A percentile compares a stretch with the other conserved stretches of the same genome.
Evolutionary conservation across 2,113 vertebrate genomes (phyloP).

Genomic region (Microcebus murinus): DNA sequence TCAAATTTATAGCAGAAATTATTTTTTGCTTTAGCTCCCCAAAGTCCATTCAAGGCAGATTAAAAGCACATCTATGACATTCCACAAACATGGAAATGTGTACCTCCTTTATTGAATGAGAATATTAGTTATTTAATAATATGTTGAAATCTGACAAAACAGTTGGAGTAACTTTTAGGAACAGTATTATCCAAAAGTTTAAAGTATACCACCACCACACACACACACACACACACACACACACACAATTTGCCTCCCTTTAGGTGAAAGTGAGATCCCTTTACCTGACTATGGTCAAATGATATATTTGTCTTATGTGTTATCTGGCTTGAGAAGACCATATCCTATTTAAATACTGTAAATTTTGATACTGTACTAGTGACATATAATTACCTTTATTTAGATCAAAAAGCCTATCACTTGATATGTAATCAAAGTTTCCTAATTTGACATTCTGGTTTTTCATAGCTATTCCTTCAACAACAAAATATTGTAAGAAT

Average conservation of each 20-base stretch:
- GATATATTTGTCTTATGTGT: background rate
- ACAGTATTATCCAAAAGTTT: background rate
- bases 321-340: background rate
- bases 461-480: background rate
- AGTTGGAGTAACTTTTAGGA: background rate
- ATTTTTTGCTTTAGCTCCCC: background rate
- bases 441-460: background rate
- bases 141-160: background rate
- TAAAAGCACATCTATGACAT: background rate
- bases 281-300: background rate
- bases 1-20: background rate
- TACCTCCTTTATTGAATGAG: background rate
- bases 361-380: background rate
- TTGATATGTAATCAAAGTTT: background rate
- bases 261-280: background rate
- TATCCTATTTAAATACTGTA: background rate
- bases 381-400: background rate
- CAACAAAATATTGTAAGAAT: background rate
- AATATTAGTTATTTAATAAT: background rate
- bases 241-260: background rate
- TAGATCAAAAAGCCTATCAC: background rate
- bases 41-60: background rate
- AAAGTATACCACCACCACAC: background rate
- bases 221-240: background rate
- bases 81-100: background rate